These are phyloP conservation scores for Psophia crepitans DNA, from an alignment of 2,113 vertebrate genomes.

Conservation along the genomic window DNA sequence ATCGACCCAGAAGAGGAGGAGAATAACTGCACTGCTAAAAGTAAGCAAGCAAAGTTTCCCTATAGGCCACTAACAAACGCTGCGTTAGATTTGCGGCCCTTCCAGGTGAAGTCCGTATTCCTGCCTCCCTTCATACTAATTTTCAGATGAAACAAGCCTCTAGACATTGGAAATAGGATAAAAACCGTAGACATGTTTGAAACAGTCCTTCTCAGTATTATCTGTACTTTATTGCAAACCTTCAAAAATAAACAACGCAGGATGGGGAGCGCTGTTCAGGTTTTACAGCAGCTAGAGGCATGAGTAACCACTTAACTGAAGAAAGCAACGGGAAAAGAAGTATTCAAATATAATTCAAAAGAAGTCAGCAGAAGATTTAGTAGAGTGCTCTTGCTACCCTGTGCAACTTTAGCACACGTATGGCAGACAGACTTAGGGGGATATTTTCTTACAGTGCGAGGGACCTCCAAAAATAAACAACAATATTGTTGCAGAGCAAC, in stretches of 20 bases:
- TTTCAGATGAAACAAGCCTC: neutral
- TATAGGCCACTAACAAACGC: neutral
- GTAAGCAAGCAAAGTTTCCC: neutral
- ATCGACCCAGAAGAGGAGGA: neutral
- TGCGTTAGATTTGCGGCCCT: neutral
- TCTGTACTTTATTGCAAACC: neutral
- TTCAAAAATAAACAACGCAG: neutral
- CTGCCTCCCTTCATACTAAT: neutral
- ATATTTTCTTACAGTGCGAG: neutral
- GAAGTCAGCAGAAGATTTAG: neutral
- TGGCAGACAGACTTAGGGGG: neutral
- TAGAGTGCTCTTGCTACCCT: fast-evolving
- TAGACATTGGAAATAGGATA: neutral
- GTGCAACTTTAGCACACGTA: fast-evolving
- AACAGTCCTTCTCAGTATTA: neutral
- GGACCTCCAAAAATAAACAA: neutral
- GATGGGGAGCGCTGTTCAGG: fast-evolving
- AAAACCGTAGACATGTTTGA: fast-evolving
- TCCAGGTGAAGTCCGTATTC: neutral
- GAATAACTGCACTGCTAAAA: neutral
- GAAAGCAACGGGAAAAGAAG: neutral
- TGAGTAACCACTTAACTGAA: neutral
- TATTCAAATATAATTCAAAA: neutral
- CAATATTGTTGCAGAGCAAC: neutral
- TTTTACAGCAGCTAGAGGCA: neutral